phyloP scores from a whole-genome alignment of 2,113 vertebrate genomes.

The Chaetura pelagica region DNA sequence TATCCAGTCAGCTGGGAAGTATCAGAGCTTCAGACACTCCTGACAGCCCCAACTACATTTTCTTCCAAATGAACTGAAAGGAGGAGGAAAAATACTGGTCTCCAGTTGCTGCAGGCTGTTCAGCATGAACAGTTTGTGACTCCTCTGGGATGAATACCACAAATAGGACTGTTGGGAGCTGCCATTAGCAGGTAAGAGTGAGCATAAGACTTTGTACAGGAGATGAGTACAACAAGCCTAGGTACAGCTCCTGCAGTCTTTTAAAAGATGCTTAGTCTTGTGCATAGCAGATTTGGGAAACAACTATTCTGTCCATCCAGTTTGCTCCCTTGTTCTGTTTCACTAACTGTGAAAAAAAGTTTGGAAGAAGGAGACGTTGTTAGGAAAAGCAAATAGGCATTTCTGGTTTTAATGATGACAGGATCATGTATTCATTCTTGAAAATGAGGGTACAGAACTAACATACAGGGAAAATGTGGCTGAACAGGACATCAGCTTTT shows the following conservation, averaged over 20 bases:
- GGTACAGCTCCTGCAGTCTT: not conserved
- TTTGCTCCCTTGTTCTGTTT: not conserved
- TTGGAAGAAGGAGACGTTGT: not conserved
- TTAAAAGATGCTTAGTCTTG: not conserved
- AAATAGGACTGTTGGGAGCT: not conserved
- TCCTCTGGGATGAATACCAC: not conserved
- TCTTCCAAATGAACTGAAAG: not conserved
- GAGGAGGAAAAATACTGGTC: not conserved
- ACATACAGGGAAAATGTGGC: not conserved
- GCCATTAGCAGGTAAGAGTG: not conserved
- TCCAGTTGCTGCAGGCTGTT: not conserved
- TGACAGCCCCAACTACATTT: not conserved
- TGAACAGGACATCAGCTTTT: not conserved
- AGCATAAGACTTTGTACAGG: not conserved
- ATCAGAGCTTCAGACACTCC: not conserved
- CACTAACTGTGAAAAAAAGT: not conserved
- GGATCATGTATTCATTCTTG: not conserved
- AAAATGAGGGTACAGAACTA: not conserved
- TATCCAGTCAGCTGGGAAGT: not conserved
- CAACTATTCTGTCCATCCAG: not conserved
- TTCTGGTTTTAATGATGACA: constrained; percentile 15
- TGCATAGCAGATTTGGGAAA: not conserved
- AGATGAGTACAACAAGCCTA: not conserved
- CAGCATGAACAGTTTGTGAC: not conserved
- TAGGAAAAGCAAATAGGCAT: not conserved